Evolutionary conservation across 2,797 vertebrate genomes (phyloP), one percentile per base, ranked within the genome.

Genomic region (Rhinogobio ventralis): DNA sequence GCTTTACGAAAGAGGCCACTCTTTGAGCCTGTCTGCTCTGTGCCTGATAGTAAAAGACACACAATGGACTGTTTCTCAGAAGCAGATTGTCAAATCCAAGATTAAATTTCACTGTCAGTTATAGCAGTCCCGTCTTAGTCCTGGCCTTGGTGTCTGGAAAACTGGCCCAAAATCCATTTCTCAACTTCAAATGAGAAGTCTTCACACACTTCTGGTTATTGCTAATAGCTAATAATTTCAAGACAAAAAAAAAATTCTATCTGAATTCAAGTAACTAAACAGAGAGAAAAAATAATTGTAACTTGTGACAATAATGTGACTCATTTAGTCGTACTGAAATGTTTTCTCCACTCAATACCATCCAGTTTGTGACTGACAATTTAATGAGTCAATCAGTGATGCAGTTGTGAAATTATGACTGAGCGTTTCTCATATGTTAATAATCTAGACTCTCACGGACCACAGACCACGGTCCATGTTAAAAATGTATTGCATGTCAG

Each of bases 41-140:
- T 53, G 72, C 15, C 72, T 55, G 49, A 77, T 57, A 77, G 36
- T 42, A 60, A 42, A 60, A 60, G 4, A 75, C 72, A 53, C 19
- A 75, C 72, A 55, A 55, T 14, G 51, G 51, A 75, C 11, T n/a
- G 49, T 53, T 75, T 75, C 73, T 77, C 53, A 60, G 36, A 77
- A 15, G 17, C 55, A 62, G 55, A 77, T 77, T 45, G 36, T 77
- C 55, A 77, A 79, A 66, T 79, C 76, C 42, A 33, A 66, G 60
- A 79, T 79, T 66, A 49, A 30, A 79, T 49, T 66, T 66, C 76
- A 49, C 42, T 77, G 55, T 79, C 60, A 33, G 60, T 49, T 79
- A 46, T 64, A 64, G 60, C 6, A 45, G n/a, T 62, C 9, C 55
- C 55, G 5, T 57, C 33, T 33, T n/a, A 79, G 60, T 46, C 60